Base-by-base conservation (phyloP, 1,140 invertebrate genomes). In the Drosophila tani region DNA sequence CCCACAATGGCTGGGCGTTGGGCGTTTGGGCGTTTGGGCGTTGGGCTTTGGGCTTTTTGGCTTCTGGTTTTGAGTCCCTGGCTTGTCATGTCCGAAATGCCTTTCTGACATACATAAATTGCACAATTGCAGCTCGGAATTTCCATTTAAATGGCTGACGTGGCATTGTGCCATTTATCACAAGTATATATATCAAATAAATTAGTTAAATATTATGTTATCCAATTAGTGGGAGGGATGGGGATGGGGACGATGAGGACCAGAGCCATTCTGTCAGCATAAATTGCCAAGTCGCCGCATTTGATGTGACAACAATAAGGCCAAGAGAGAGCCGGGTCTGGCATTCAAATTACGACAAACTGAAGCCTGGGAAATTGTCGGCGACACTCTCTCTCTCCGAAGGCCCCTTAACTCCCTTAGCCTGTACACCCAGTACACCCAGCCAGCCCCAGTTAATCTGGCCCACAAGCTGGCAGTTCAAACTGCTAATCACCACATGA, bases 191-290 rank as follows among this genome's bases (percentile, higher is more conserved):
- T 78, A 87, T 87, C 84, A 83, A 88, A 87, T 88, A 82, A 90
- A 90, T 88, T 88, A 90, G 81, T 84, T 90, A 88, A 90, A 88
- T 81, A 90, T 90, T 84, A 82, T 90, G 85, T 88, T 88, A 90
- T 84, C 85, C 87, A 84, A 88, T 88, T 81, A 27, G 17, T 15
- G 43, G 5, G 15, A 32, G 15, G 6, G 1, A 32, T 35, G 12
- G 29, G 3, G n/a, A n/a, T n/a, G 1, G 15, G n/a, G 24, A 14
- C 19, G n/a, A n/a, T n/a, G 43, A 41, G 19, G 8, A 15, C 32
- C 55, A 71, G 49, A 66, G 35, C 53, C 60, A 70, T 83, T n/a
- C 58, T 88, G 77, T 88, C 81, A 78, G 83, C 83, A 88, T 87
- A 88, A 83, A 87, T 88, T 87, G 59, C 68, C 74, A 76, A 80